Base-by-base conservation (phyloP, 2,113 vertebrate genomes). In the Pygoscelis adeliae region DNA sequence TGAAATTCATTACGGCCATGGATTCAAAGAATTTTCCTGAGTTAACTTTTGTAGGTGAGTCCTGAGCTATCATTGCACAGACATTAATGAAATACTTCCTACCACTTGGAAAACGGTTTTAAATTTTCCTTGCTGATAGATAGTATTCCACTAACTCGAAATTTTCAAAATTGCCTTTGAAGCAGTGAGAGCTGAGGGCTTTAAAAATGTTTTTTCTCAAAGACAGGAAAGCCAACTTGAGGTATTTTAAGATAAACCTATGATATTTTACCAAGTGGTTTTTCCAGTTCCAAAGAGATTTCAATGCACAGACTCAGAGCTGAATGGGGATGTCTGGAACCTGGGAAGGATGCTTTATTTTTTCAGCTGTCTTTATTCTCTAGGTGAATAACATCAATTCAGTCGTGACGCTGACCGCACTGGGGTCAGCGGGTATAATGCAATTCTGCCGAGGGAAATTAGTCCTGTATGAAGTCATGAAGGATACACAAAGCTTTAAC, bases 1-100 rank as follows among this genome's bases (percentile, higher is more conserved):
- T 9, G 5, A 34, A 40, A 73, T 15, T 29, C 49, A 6, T 44
- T 25, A 42, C 32, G 38, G 62, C 15, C 1, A 0, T 1, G 3
- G 26, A 26, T 62, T 52, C n/a, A 40, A 55, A 65, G 52, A 25
- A 27, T 42, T 46, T n/a, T 26, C 46, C 66, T 2, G 44, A 92
- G n/a, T 4, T 8, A 15, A 42, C 42, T 44, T 62, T 27, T 11
- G 15, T 3, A 27, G 25, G 2, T 1, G 52, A 62, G 42, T 32
- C 36, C 40, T 26, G 11, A 34, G 13, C 26, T 13, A 53, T 13
- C 44, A 6, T 13, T 30, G n/a, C 0, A 1, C 2, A 40, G 44
- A 53, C 34, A 11, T 12, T 4, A 49, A 69, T 16, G 11, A 81
- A 44, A 38, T 36, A 59, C 10, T 49, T 84, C n/a, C n/a, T 29